Conservation (phyloP, 2,888 invertebrate genomes). For the Cryptophagus acutangulus region DNA sequence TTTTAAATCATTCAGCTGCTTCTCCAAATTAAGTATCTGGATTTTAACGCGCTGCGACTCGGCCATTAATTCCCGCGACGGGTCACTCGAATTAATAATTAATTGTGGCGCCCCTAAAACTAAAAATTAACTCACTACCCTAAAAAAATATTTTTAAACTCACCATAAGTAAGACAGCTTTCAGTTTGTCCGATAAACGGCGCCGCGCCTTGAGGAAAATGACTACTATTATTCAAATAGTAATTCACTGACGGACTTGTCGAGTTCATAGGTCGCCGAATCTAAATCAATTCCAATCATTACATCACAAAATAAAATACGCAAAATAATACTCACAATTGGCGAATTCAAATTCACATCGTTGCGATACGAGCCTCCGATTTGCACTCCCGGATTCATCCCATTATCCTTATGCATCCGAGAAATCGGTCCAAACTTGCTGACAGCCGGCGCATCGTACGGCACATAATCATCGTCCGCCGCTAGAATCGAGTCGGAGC, state of each 20-base stretch:
- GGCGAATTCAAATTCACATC: constrained; percentile 34
- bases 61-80: constrained; percentile 47
- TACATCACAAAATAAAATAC: neutral
- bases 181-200: constrained; percentile 9
- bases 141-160: constrained; percentile 10
- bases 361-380: constrained; percentile 39
- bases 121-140: no score
- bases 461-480: constrained; percentile 64
- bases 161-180: no score
- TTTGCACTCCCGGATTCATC: constrained; percentile 31
- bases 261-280: constrained; percentile 49
- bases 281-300: constrained; percentile 25
- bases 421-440: constrained; percentile 67
- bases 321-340: constrained; percentile 33
- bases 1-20: constrained; percentile 57
- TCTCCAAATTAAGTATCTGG: constrained; percentile 57
- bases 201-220: constrained; percentile 39
- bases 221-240: constrained; percentile 45
- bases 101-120: constrained; percentile 42
- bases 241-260: constrained; percentile 43
- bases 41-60: constrained; percentile 59
- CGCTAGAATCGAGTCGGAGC: constrained; percentile 54
- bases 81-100: constrained; percentile 41
- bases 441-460: constrained; percentile 60
- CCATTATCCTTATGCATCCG: constrained; percentile 44